Evolutionary conservation across 2,888 invertebrate species (phyloP).

Genomic region (Archips crataeganus): DNA sequence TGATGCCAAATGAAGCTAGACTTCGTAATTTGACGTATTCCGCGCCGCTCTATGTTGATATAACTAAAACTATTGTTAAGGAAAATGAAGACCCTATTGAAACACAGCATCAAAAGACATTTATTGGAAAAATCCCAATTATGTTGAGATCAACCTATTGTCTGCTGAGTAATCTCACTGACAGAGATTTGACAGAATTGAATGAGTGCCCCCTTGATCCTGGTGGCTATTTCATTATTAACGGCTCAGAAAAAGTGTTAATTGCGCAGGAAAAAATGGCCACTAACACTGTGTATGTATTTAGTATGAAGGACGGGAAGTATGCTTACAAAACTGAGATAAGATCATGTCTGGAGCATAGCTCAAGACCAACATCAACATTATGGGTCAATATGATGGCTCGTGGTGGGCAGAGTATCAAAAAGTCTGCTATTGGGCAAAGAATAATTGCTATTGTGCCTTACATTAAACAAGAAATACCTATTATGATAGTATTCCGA

Average conservation of each 20-base stretch:
- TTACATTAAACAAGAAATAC: conserved; percentile 99
- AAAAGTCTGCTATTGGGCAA: conserved; percentile 99
- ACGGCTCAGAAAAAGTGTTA: conserved; percentile 99
- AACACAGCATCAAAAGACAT: conserved; percentile 91
- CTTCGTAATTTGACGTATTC: conserved; percentile 98
- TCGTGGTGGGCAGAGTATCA: conserved; percentile 98
- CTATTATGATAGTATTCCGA: conserved; percentile 99
- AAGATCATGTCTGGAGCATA: conserved; percentile 89
- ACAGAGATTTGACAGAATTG: conserved; percentile 99
- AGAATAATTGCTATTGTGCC: conserved; percentile 98
- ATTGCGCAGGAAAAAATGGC: conserved; percentile 99
- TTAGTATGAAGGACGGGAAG: conserved; percentile 99
- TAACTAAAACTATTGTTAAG: conserved; percentile 97
- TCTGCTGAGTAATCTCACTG: conserved; percentile 95
- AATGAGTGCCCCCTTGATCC: conserved; percentile 99
- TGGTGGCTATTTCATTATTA: conserved; percentile 99
- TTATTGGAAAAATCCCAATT: conserved; percentile 98
- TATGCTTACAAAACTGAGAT: conserved; percentile 99
- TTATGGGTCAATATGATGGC: conserved; percentile 99
- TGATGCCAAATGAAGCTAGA: conserved; percentile 99
- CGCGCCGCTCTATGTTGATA: conserved; percentile 99
- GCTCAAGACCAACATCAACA: conserved; percentile 98
- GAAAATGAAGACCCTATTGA: conserved; percentile 96
- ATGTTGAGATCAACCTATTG: conserved; percentile 99
- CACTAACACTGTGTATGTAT: conserved; percentile 99